Conservation (phyloP, 2,113 vertebrate species). For the Callospermophilus lateralis region DNA sequence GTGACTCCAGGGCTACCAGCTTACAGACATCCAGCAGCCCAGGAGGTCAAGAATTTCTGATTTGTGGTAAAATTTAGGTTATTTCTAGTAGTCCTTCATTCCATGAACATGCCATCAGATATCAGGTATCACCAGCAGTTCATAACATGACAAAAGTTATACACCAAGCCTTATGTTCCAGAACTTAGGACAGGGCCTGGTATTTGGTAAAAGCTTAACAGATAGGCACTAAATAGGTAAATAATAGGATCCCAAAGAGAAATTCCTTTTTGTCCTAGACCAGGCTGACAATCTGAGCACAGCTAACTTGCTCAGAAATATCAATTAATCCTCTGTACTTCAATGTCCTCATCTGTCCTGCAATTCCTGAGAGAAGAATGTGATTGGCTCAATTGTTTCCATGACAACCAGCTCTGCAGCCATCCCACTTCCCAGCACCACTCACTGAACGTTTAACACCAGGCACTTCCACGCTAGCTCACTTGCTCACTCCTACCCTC, state of each 20-base stretch:
- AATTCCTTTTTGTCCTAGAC: not conserved
- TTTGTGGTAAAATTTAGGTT: not conserved
- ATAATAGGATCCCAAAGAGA: not conserved
- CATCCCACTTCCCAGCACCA: not conserved
- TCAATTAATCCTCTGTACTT: not conserved
- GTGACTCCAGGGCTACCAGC: not conserved
- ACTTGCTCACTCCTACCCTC: not conserved
- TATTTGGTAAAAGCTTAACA: not conserved
- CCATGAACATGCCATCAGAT: not conserved
- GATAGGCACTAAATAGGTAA: not conserved
- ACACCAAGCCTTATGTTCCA: not conserved
- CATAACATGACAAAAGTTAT: not conserved
- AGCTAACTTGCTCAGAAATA: conserved; percentile 1
- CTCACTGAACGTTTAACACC: not conserved
- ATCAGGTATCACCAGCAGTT: not conserved
- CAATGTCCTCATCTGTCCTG: not conserved
- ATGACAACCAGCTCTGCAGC: not conserved
- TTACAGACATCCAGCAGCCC: not conserved
- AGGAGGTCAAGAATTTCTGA: not conserved
- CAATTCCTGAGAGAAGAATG: not conserved
- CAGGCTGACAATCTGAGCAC: not conserved
- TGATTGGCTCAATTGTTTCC: not conserved
- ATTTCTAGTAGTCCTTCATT: not conserved
- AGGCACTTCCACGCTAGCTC: not conserved
- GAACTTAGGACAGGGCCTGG: not conserved